These are phyloP conservation scores for Anthopleura sola DNA, from an alignment of 64 coral and sea anemone genomes.

Conservation along the genomic window DNA sequence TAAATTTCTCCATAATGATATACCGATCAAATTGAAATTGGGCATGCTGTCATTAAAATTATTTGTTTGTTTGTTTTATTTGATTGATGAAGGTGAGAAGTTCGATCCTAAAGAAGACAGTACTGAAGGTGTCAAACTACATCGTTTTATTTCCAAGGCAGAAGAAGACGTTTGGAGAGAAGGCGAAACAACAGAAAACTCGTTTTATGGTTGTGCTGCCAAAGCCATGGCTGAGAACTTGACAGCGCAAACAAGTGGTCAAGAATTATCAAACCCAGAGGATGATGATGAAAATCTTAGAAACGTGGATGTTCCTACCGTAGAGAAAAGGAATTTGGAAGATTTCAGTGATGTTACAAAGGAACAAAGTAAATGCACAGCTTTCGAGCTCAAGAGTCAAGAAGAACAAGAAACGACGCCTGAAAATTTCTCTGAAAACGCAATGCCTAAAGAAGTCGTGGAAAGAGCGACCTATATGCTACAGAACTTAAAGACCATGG, in stretches of 20 bases:
- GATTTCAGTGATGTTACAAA: neutral
- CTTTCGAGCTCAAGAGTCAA: neutral
- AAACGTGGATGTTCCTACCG: too few relatives aligned
- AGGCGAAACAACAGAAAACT: slow-evolving; percentile 1
- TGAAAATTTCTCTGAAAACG: neutral
- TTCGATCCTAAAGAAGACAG: slow-evolving; percentile 22
- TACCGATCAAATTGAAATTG: too few relatives aligned
- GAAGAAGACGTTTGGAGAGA: neutral
- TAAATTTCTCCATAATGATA: too few relatives aligned
- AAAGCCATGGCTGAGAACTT: neutral
- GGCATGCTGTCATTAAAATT: too few relatives aligned
- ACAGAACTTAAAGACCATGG: neutral
- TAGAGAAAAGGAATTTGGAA: neutral
- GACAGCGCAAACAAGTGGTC: neutral
- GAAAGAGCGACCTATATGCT: neutral
- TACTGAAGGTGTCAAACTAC: neutral
- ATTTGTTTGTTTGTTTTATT: neutral
- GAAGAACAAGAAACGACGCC: neutral
- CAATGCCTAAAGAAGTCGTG: neutral
- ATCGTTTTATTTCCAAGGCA: slow-evolving; percentile 20
- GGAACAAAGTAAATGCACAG: neutral
- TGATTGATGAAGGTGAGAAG: neutral
- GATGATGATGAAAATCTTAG: neutral
- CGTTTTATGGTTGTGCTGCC: neutral
- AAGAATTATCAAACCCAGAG: neutral